A percentile compares a stretch with the other conserved stretches of the same genome.
These are phyloP conservation scores for Cataglyphis albicans DNA, from an alignment of 2,888 invertebrate genomes.

Conservation along the genomic window DNA sequence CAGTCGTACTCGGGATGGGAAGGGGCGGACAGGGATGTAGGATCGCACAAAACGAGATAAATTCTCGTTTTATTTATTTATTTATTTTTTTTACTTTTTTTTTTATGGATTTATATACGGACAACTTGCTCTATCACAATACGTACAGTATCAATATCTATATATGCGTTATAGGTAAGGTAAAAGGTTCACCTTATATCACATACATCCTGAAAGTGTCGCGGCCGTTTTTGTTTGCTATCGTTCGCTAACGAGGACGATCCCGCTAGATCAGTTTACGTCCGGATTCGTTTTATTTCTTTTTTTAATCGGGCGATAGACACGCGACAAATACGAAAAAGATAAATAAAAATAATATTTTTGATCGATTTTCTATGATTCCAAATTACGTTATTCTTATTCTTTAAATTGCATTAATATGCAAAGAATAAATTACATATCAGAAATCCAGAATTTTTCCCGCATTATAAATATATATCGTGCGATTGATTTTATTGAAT, in stretches of 20 bases:
- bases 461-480: background rate
- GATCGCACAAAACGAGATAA: constrained; percentile 12
- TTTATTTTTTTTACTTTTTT: background rate
- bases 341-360: background rate
- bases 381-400: background rate
- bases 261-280: background rate
- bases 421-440: background rate
- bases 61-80: constrained; percentile 10
- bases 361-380: background rate
- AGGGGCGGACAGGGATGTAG: constrained; percentile 58
- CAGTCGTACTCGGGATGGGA: constrained; percentile 78
- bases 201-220: constrained; percentile 71
- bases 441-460: background rate
- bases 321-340: background rate
- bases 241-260: constrained; percentile 35
- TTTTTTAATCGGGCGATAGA: background rate
- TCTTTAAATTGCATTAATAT: background rate
- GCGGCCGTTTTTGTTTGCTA: constrained; percentile 51
- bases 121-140: constrained; percentile 80
- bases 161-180: constrained; percentile 69
- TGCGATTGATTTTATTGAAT: background rate
- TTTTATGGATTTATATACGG: constrained; percentile 61
- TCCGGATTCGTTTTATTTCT: background rate
- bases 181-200: constrained; percentile 73
- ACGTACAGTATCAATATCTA: constrained; percentile 75